phyloP scores from a whole-genome alignment of 2,888 invertebrate genomes.

The Metallyticus violacea region DNA sequence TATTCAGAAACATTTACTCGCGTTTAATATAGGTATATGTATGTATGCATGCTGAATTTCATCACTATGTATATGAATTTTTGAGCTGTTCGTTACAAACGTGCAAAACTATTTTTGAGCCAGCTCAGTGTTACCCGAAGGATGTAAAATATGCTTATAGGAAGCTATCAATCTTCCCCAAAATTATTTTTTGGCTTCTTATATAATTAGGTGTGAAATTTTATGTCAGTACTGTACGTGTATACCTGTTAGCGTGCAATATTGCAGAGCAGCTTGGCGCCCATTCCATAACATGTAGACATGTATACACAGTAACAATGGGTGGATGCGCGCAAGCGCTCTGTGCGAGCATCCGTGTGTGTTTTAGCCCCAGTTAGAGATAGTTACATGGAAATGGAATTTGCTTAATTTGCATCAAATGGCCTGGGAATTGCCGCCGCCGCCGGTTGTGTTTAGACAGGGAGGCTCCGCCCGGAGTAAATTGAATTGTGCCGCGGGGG shows the following conservation, averaged over 20 bases:
- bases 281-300: neutral
- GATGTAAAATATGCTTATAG: too few species aligned
- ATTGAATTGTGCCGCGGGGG: slow-evolving; percentile 13
- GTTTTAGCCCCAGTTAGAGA: neutral
- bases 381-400: slow-evolving; percentile 32
- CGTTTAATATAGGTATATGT: too few species aligned
- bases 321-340: neutral
- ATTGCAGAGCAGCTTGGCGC: neutral
- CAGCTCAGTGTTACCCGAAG: too few species aligned
- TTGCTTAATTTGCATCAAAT: slow-evolving; percentile 34
- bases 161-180: too few species aligned
- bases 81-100: too few species aligned
- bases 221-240: neutral
- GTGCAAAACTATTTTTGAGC: too few species aligned
- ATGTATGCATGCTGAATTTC: too few species aligned
- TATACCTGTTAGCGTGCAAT: neutral
- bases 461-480: slow-evolving; percentile 3
- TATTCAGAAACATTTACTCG: too few species aligned
- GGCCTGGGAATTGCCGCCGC: slow-evolving; percentile 20
- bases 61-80: too few species aligned
- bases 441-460: slow-evolving; percentile 18
- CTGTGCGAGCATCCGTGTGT: too few species aligned
- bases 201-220: too few species aligned
- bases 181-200: too few species aligned
- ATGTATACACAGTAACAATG: neutral